Base-by-base conservation (phyloP, 2,888 invertebrate genomes). In the Mesorhabditis spiculigera region DNA sequence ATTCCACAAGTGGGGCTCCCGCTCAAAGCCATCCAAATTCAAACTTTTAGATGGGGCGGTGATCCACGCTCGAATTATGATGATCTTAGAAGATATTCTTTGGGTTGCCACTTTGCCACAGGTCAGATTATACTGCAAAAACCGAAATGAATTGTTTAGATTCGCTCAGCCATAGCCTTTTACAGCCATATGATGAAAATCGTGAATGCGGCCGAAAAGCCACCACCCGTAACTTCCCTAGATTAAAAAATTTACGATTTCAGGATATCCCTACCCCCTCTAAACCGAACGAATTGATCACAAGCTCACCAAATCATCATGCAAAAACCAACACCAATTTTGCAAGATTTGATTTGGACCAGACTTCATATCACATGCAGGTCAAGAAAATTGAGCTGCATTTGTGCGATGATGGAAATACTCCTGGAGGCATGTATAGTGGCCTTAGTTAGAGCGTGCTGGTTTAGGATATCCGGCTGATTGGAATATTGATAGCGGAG, bases 281-380 rank as follows among this genome's bases (percentile, higher is more conserved):
- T n/a, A 16, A 65, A 2, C 5, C 28, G 28, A 28, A 28, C 28
- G 28, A 65, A 16, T 65, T 67, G 58, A 16, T 68, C 10, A 44
- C 61, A 41, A 58, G 10, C 13, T n/a, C n/a, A 16, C 61, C 16
- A n/a, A 67, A 67, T 42, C 65, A 69, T 3, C 58, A 50, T 50
- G 58, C 58, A n/a, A n/a, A 10, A 10, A 62, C 90, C 92, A 87
- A 95, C 94, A 88, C 90, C 91, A 65, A 65, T 4, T 79, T 75
- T 69, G 70, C 70, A 45, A 90, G 91, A 66, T 94, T 93, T 86
- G 95, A 97, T 89, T 93, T 97, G n/a, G 89, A 92, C 0, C 96
- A 97, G 88, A 97, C 98, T 0, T 97, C 96, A 0, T 95, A 96
- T 89, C 98, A 98, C 87, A 91, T 98, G 86, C 90, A 87, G 76